Conservation (phyloP, 2,797 vertebrate genomes). For the Spea hammondii region DNA sequence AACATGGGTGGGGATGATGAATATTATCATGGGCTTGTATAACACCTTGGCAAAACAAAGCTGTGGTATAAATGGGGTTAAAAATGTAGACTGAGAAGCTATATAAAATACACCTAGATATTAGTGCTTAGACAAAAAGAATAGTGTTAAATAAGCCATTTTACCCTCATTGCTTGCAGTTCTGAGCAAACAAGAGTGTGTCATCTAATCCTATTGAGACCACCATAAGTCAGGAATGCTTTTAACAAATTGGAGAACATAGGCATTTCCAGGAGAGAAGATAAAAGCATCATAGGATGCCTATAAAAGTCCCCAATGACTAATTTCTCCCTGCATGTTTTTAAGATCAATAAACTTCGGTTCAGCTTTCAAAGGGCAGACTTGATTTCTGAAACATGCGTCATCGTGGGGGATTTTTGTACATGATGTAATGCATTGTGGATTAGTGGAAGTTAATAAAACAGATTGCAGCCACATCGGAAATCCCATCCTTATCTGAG, state of each 20-base stretch:
- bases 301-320: slow-evolving; percentile 24
- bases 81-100: too few species aligned
- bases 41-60: too few species aligned
- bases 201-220: slow-evolving; percentile 26
- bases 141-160: background rate
- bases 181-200: background rate
- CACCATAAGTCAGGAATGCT: slow-evolving; percentile 33
- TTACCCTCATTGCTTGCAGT: background rate
- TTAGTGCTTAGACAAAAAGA: too few species aligned
- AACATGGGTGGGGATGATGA: too few species aligned
- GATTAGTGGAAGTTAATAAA: slow-evolving; percentile 18
- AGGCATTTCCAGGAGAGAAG: slow-evolving; percentile 25
- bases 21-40: too few species aligned
- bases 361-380: slow-evolving; percentile 30
- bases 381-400: slow-evolving; percentile 19
- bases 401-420: slow-evolving; percentile 33
- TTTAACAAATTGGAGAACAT: slow-evolving; percentile 43
- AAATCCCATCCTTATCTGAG: background rate
- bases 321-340: slow-evolving; percentile 35
- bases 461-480: slow-evolving; percentile 21
- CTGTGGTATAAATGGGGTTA: too few species aligned
- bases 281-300: slow-evolving; percentile 36
- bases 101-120: too few species aligned
- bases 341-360: slow-evolving; percentile 41
- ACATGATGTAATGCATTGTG: slow-evolving; percentile 14